Conservation (phyloP, 2,113 vertebrate genomes). For the Parus major region DNA sequence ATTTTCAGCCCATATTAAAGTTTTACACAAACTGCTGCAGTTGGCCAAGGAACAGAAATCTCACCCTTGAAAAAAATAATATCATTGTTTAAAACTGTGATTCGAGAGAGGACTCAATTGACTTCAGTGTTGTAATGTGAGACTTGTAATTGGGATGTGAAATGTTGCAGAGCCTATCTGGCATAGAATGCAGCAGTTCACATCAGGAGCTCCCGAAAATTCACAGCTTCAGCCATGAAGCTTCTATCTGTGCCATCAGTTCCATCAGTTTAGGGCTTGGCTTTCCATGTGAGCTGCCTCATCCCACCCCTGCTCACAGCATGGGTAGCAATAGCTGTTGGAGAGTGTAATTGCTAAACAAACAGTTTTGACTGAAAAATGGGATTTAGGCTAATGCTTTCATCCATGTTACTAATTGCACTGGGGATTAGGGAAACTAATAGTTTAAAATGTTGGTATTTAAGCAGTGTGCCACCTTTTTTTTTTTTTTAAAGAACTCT, state of each 20-base stretch:
- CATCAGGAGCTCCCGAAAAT: background rate
- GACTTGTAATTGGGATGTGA: background rate
- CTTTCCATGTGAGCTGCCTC: background rate
- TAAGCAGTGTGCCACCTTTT: background rate
- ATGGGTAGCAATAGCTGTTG: background rate
- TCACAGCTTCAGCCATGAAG: background rate
- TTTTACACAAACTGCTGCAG: background rate
- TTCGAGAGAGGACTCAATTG: background rate
- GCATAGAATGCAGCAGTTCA: background rate
- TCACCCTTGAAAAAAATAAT: background rate
- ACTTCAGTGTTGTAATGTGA: background rate
- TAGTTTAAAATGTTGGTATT: background rate
- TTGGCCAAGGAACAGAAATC: background rate
- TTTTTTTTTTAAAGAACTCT: no score
- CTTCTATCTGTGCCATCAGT: background rate
- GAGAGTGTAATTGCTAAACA: background rate
- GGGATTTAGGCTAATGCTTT: constrained; percentile 7
- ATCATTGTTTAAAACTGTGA: background rate
- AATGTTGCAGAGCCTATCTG: background rate
- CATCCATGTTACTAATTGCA: background rate
- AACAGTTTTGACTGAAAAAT: constrained; percentile 11
- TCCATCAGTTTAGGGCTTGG: background rate
- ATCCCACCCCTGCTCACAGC: background rate
- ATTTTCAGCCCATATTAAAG: background rate
- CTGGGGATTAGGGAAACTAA: background rate